Conservation (phyloP, 37 sponge, comb jelly and placozoan species). For the Tethya wilhelma region DNA sequence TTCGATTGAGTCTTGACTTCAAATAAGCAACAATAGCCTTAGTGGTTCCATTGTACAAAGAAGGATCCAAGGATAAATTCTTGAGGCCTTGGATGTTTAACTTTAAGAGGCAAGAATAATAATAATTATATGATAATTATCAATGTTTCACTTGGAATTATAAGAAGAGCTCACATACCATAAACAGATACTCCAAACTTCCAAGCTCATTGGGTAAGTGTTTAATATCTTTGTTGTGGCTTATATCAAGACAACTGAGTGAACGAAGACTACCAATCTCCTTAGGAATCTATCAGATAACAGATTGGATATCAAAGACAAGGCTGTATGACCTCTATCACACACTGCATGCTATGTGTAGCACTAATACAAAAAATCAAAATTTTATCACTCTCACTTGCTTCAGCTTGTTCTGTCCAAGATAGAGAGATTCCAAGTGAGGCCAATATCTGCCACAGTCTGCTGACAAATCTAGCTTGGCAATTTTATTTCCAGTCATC, state of each 20-base stretch:
- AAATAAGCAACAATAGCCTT: slow-evolving; percentile 52
- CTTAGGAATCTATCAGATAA: slow-evolving; percentile 42
- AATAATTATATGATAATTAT: neutral
- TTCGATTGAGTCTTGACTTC: slow-evolving; percentile 53
- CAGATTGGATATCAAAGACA: neutral
- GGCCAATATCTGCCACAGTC: slow-evolving; percentile 60
- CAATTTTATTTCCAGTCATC: slow-evolving; percentile 30
- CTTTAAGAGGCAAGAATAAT: neutral
- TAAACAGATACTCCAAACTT: slow-evolving; percentile 61
- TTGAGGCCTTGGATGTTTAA: slow-evolving; percentile 61
- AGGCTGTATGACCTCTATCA: neutral
- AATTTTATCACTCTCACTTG: too few relatives aligned
- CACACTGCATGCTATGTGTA: neutral
- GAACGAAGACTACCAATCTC: slow-evolving; percentile 59
- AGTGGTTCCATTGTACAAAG: slow-evolving; percentile 41
- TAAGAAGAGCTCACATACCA: slow-evolving; percentile 32
- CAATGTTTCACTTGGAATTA: neutral
- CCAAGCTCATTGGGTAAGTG: slow-evolving; percentile 85
- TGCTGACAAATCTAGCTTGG: slow-evolving; percentile 17
- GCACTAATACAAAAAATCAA: neutral
- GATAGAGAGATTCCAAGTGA: slow-evolving; percentile 46
- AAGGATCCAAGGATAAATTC: slow-evolving; percentile 49
- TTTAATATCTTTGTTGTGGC: slow-evolving; percentile 68
- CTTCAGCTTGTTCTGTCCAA: slow-evolving; percentile 64
- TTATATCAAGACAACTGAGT: slow-evolving; percentile 65